Evolutionary conservation across 2,888 invertebrate genomes (phyloP), one percentile per base, ranked within the genome.

Genomic region (Lamellibrachia columna): DNA sequence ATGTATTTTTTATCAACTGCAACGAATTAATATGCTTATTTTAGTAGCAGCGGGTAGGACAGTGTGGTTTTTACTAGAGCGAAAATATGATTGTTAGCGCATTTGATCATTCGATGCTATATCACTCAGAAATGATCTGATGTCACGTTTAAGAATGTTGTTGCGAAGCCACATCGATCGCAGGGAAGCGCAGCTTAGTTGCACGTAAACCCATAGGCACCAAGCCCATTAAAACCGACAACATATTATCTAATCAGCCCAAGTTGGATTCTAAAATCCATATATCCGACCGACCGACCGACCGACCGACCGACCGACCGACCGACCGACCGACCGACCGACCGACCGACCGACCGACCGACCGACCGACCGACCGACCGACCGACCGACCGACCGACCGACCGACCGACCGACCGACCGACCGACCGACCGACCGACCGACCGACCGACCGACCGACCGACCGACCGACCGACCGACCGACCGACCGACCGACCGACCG

Each of bases 241-340:
- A 60, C 60, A 11, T 11, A 60, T 60, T 60, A 4, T 60, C 60
- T 60, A 60, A 60, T 60, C 9, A 60, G 60, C 15, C 15, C 60
- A 60, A 60, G 15, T 60, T 60, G 60, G 60, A 60, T 60, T 60
- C 4, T 3, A 55, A 55, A 9, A 55, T 55, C 55, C 60, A 9
- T 22, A 11, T 60, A 60, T 60, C 22, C 15, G 22, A 15, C 60
- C 15, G 3, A 4, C 60, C 11, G 60, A 60, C 7, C 60, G 60
- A 60, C 60, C 60, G 60, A 60, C 60, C 60, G 60, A 60, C 60
- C 60, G 60, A 60, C 60, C 60, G 60, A 60, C 60, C 60, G 60
- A 60, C 60, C 60, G 60, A 60, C 60, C 60, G 60, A 60, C 60
- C 60, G 60, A 60, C 60, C 60, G 60, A 60, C 60, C 60, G 60